Percentiles rank a stretch among this genome's conserved stretches.
Evolutionary conservation across 2,888 invertebrate species (phyloP).

Genomic region (Cataglyphis altisquamis): DNA sequence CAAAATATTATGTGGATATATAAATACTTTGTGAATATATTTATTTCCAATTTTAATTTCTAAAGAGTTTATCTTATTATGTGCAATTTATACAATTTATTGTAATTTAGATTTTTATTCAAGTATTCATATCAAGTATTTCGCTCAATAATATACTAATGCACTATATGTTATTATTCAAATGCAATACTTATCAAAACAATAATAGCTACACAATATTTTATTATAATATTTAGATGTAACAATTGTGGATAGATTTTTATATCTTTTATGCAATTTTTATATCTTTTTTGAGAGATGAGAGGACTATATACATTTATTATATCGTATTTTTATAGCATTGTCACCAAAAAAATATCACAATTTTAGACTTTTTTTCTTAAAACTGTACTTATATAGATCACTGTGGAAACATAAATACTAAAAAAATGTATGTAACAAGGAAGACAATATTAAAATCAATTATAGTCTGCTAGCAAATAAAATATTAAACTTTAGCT

Average conservation of each 20-base stretch:
- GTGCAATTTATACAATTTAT: conserved; percentile 62
- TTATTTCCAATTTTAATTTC: conserved; percentile 2
- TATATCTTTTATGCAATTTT: conserved; percentile 18
- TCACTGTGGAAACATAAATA: conserved; percentile 35
- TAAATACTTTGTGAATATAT: background rate
- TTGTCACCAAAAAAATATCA: conserved; percentile 16
- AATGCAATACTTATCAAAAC: conserved; percentile 23
- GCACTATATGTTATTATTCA: conserved; percentile 16
- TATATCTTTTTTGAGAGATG: background rate
- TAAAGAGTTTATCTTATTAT: background rate
- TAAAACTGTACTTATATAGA: conserved; percentile 65
- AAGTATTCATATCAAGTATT: background rate
- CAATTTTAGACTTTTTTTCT: conserved; percentile 32
- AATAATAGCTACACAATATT: background rate
- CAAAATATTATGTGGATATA: background rate
- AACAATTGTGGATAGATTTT: conserved; percentile 9
- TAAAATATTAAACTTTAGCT: background rate
- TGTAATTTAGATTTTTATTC: conserved; percentile 28
- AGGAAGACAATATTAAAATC: background rate
- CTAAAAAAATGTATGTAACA: conserved; percentile 30
- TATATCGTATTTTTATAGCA: conserved; percentile 54
- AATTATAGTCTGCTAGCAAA: background rate
- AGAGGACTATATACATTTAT: conserved; percentile 20
- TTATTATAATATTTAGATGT: background rate
- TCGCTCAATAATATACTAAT: conserved; percentile 37